Evolutionary conservation across 23 tunicate genomes (phyloP), one percentile per base, ranked within the genome.

Genomic region (Pegea sp.): DNA sequence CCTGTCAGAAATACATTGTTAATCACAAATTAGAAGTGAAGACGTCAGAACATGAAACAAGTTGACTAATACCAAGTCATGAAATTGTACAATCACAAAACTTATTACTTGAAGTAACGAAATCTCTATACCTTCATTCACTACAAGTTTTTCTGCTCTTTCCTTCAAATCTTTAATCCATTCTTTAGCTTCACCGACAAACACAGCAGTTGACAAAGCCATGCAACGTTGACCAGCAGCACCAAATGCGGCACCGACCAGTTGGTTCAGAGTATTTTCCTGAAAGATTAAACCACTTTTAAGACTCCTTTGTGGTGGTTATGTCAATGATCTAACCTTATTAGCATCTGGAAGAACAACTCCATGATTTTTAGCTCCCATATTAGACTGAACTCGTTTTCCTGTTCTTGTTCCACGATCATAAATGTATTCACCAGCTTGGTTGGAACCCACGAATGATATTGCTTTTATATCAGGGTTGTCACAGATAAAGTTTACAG

Each of bases 321-420:
- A n/a, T n/a, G n/a, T n/a, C n/a, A n/a, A n/a, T n/a, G n/a, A n/a
- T n/a, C n/a, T n/a, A n/a, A 84, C 95, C 67, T 89, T 89, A 52
- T 90, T 90, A 2, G 98, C 98, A 58, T 89, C 98, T 24, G 98
- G 98, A 67, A 89, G 60, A 55, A 89, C 61, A n/a, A 89, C 68
- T 21, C 98, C 98, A 54, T 89, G 98, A 48, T 89, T 89, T 69
- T 89, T 89, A 18, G 98, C 98, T 16, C 98, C 98, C 98, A 89
- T 89, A 54, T 89, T 89, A 19, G 98, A 89, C 42, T 89, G 98
- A 25, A 89, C 90, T 2, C 91, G 61, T 63, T 89, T 89, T 49
- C 98, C 98, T 54, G 76, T 77, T 29, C 63, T 66, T n/a, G 90
- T 46, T 49, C 86, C 97, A 52, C 98, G 67, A 20, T 77, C 89